phyloP scores from a whole-genome alignment of 1,140 invertebrate genomes.

The Apis laboriosa region DNA sequence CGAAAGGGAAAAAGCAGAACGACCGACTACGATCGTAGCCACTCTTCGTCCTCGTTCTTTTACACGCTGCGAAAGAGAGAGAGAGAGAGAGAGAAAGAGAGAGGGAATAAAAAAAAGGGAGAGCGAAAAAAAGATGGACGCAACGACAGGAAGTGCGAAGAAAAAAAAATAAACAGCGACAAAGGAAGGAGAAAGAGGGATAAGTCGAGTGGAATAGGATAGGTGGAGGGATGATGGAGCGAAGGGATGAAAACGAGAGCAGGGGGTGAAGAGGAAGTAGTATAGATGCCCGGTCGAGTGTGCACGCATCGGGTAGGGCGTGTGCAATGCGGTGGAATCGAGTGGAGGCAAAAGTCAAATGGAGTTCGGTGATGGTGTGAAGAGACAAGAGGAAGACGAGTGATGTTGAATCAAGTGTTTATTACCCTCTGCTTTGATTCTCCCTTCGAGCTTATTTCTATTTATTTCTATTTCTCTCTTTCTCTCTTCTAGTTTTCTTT shows the following conservation, averaged over 20 bases:
- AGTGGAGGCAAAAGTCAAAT: conserved; percentile 66
- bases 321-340: conserved; percentile 67
- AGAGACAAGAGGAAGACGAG: conserved; percentile 48
- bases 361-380: conserved; percentile 48
- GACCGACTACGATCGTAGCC: neutral
- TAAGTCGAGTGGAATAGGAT: neutral
- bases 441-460: neutral
- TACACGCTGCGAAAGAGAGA: neutral
- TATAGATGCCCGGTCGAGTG: conserved; percentile 56
- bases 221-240: neutral
- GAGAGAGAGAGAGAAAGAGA: neutral
- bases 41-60: neutral
- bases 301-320: conserved; percentile 53
- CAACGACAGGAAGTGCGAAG: neutral
- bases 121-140: neutral
- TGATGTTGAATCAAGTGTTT: conserved; percentile 55
- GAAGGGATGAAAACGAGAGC: conserved; percentile 24
- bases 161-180: conserved; percentile 8
- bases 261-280: conserved; percentile 3
- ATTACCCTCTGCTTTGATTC: conserved; percentile 31
- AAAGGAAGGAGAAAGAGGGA: neutral
- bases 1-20: conserved; percentile 17
- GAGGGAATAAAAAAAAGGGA: neutral
- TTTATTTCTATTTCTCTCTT: no score
- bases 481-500: no score